Base-by-base conservation (phyloP, 2,797 vertebrate species). In the Sebastes alutus region DNA sequence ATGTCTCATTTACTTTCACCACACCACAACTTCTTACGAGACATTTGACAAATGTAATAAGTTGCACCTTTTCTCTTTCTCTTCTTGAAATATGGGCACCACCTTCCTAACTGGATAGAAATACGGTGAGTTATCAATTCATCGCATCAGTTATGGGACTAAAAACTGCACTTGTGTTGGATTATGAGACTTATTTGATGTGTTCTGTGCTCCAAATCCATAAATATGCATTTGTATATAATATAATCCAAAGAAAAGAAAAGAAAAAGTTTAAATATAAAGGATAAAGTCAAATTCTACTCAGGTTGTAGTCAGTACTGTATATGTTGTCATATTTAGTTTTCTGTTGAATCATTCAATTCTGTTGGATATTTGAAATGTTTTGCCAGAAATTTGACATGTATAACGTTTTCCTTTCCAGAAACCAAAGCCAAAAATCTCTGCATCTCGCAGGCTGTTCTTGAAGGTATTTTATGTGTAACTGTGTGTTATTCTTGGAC, bases 361-460 rank as follows among this genome's bases (percentile, higher is more conserved):
- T 23, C 13, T 32, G 3, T 29, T 35, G 14, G 20, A 49, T 49
- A 38, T 55, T n/a, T 55, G 1, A 59, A 56, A 35, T 29, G 20
- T 33, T 33, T 49, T 35, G 5, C n/a, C 18, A 83, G 7, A 64
- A 73, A 79, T 61, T 6, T 70, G 10, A 87, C 27, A 75, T 55
- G 2, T 62, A 14, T 16, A 22, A 18, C 1, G 0, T 75, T 32
- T 70, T 77, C 72, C 8, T 84, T 88, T 88, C 61, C 87, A 96
- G 96, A 96, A 94, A 94, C 13, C 89, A 84, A 96, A 95, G 90
- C 87, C 94, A 27, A 96, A 96, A 72, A 95, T 95, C 81, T 90
- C 94, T 55, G 96, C 95, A 64, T 96, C 96, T 70, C 94, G 96
- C 73, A 94, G 94, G 81, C 89, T 96, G 52, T 93, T 88, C 65